A percentile compares a stretch with the other conserved stretches of the same genome.
Evolutionary conservation across 30 jellyfish, hydroid and myxozoan genomes (phyloP).

Genomic region (Turritopsis dohrnii): DNA sequence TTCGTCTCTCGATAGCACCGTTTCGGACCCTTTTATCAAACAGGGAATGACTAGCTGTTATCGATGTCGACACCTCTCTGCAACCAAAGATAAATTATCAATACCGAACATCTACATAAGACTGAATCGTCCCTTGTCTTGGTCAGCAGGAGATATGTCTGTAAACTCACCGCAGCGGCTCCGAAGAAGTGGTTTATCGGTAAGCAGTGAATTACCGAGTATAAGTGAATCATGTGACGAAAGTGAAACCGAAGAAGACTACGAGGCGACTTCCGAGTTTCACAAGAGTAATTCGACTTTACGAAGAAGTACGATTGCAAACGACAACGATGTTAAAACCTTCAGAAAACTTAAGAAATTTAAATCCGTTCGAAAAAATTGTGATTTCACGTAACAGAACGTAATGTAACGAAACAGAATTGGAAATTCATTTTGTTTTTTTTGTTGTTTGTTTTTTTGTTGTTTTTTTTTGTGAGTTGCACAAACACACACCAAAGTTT

Average conservation of each 20-base stretch:
- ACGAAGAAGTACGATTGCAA: background rate
- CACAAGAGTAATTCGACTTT: background rate
- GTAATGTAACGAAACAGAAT: too few species aligned
- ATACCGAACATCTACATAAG: background rate
- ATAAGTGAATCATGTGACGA: conserved; percentile 13
- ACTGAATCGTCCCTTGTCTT: conserved; percentile 1
- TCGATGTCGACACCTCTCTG: background rate
- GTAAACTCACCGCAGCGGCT: conserved; percentile 10
- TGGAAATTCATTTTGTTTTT: background rate
- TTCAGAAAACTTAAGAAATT: conserved; percentile 5
- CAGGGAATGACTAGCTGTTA: conserved; percentile 5
- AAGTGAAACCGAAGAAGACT: background rate
- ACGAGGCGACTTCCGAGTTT: background rate
- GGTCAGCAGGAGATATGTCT: conserved; percentile 2
- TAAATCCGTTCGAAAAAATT: background rate
- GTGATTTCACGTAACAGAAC: background rate
- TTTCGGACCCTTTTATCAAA: conserved; percentile 9
- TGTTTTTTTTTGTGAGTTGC: too few species aligned
- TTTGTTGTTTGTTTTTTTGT: background rate
- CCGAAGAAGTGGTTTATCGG: conserved; percentile 10
- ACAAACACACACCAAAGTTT: too few species aligned
- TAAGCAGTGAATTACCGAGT: background rate
- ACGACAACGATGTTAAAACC: background rate
- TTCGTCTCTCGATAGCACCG: conserved; percentile 3
- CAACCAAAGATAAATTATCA: background rate